phyloP scores from a whole-genome alignment of 1,140 invertebrate genomes.

The Rhyacophila brunnea region DNA sequence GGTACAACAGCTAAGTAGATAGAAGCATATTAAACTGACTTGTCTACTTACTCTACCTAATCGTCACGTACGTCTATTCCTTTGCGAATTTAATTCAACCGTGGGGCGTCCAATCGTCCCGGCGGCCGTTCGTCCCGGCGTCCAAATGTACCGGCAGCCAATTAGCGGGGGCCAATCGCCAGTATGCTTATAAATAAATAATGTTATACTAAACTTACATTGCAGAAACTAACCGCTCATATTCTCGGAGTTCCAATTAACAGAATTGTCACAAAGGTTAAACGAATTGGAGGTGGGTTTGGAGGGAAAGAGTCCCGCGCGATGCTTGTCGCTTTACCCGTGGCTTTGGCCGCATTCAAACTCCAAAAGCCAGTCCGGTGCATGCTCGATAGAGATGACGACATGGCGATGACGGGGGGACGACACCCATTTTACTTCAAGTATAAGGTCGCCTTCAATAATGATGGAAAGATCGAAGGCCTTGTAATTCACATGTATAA shows the following conservation, averaged over 20 bases:
- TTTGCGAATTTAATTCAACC: too few species aligned
- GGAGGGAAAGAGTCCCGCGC: conserved; percentile 90
- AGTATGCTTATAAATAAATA: too few species aligned
- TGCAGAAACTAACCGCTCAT: conserved; percentile 71
- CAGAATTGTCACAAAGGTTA: conserved; percentile 73
- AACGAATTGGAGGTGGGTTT: conserved; percentile 92
- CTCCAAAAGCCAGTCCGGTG: conserved; percentile 77
- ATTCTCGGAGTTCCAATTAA: conserved; percentile 75
- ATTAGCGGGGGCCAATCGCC: too few species aligned
- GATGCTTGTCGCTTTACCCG: conserved; percentile 63
- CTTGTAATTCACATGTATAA: conserved; percentile 73
- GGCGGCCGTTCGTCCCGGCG: too few species aligned
- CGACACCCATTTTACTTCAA: conserved; percentile 86
- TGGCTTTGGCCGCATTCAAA: conserved; percentile 69
- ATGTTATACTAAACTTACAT: too few species aligned
- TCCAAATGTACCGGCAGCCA: too few species aligned
- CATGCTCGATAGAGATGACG: conserved; percentile 91
- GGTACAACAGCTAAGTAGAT: too few species aligned
- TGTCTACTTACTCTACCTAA: too few species aligned
- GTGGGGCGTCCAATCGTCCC: too few species aligned
- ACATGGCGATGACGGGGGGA: conserved; percentile 85
- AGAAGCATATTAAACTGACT: too few species aligned
- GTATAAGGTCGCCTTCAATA: conserved; percentile 83
- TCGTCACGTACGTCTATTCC: too few species aligned
- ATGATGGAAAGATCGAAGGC: conserved; percentile 71